Conservation (phyloP, 2,888 invertebrate genomes). For the Drosophila silvestris region DNA sequence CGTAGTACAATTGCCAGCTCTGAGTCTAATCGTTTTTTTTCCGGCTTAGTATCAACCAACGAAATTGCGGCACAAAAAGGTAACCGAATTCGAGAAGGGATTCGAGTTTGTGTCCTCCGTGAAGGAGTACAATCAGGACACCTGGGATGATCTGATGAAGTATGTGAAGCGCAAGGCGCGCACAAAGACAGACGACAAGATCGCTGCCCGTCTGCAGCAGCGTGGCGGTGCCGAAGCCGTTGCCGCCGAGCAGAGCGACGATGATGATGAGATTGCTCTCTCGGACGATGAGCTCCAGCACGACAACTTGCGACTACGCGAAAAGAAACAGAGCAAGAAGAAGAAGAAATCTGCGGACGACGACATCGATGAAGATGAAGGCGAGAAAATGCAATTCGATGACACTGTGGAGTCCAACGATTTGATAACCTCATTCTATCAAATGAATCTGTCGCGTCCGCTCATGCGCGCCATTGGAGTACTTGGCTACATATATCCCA, state of each 20-base stretch:
- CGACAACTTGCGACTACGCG: slow-evolving; percentile 89
- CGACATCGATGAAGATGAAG: slow-evolving; percentile 86
- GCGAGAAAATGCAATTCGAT: slow-evolving; percentile 87
- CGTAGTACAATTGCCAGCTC: background rate
- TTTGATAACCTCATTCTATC: slow-evolving; percentile 91
- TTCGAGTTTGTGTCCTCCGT: slow-evolving; percentile 93
- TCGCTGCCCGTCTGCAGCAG: slow-evolving; percentile 87
- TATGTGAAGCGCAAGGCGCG: slow-evolving; percentile 92
- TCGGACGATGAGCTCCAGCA: slow-evolving; percentile 92
- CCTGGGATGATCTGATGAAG: slow-evolving; percentile 92
- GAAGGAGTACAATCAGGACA: slow-evolving; percentile 92
- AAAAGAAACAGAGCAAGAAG: slow-evolving; percentile 87
- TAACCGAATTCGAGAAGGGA: slow-evolving; percentile 91
- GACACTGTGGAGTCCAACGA: slow-evolving; percentile 88
- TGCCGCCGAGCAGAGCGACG: slow-evolving; percentile 86
- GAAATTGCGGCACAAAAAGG: slow-evolving; percentile 90
- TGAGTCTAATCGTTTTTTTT: slow-evolving; percentile 49
- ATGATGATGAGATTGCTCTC: slow-evolving; percentile 87
- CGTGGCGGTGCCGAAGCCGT: slow-evolving; percentile 86
- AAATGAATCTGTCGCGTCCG: slow-evolving; percentile 98
- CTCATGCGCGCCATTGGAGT: slow-evolving; percentile 95
- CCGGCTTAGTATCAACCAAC: slow-evolving; percentile 91
- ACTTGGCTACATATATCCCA: slow-evolving; percentile 96
- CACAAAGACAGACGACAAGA: slow-evolving; percentile 94
- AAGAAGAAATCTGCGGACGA: slow-evolving; percentile 85